phyloP scores from a whole-genome alignment of 2,113 vertebrate species.

The Charina bottae region DNA sequence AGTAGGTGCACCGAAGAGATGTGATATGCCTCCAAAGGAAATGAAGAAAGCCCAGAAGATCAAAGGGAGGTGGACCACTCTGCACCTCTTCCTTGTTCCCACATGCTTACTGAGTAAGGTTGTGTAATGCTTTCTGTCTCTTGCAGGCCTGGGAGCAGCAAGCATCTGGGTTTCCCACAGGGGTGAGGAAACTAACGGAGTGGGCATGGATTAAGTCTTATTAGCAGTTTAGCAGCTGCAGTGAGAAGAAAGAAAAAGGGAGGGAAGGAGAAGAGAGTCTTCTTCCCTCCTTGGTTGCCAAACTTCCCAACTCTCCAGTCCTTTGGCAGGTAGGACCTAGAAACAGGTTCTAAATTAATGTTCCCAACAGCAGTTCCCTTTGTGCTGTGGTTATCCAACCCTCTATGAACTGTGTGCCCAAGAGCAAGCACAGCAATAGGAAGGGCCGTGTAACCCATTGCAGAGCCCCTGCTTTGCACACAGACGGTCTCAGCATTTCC shows the following conservation, averaged over 20 bases:
- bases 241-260: neutral
- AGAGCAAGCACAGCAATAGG: neutral
- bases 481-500: neutral
- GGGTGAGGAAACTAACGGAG: slow-evolving; percentile 3
- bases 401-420: neutral
- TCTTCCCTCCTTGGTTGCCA: neutral
- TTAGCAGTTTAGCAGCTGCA: slow-evolving; percentile 34
- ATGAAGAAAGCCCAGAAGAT: neutral
- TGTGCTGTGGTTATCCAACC: neutral
- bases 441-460: neutral
- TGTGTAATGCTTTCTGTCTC: neutral
- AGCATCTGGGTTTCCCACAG: neutral
- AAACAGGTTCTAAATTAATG: neutral
- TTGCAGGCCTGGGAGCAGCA: neutral
- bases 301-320: neutral
- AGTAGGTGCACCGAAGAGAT: neutral
- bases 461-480: neutral
- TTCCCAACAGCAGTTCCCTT: neutral
- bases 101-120: neutral
- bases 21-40: neutral
- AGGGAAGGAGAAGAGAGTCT: neutral
- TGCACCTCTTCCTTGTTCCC: neutral
- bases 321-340: neutral
- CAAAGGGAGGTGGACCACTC: neutral
- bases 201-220: slow-evolving; percentile 15